phyloP scores from a whole-genome alignment of 2,888 invertebrate species.

The Alloplasta piceator region DNA sequence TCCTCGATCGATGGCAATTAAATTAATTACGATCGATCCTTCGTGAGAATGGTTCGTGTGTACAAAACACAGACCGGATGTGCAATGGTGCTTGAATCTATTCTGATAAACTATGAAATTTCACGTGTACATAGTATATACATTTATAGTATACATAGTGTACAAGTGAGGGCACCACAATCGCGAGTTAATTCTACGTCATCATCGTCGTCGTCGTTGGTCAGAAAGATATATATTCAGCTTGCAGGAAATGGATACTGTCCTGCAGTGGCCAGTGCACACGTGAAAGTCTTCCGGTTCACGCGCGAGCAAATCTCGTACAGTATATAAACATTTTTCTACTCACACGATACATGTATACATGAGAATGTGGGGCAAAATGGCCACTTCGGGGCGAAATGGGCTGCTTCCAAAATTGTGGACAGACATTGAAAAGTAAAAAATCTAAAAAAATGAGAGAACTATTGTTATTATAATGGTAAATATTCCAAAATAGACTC shows the following conservation, averaged over 20 bases:
- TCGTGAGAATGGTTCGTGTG: neutral
- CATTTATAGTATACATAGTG: no score
- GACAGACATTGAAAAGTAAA: no score
- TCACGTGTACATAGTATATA: no score
- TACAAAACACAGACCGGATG: neutral
- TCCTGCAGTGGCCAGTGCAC: constrained; percentile 36
- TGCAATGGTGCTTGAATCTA: neutral
- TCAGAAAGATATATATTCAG: constrained; percentile 26
- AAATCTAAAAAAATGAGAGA: no score
- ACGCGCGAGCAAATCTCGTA: constrained; percentile 48
- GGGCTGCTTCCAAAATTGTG: no score
- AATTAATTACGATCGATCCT: constrained; percentile 20
- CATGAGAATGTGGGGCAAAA: neutral
- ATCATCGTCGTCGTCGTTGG: constrained; percentile 19
- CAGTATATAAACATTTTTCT: constrained; percentile 1
- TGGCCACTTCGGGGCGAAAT: no score
- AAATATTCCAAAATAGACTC: no score
- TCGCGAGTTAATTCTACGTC: constrained; percentile 21
- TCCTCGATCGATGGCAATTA: constrained; percentile 30
- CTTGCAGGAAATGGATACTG: constrained; percentile 54
- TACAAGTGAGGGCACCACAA: constrained; percentile 3
- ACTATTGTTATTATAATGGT: no score
- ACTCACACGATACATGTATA: neutral
- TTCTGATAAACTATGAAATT: no score
- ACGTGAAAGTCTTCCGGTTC: constrained; percentile 68